These are phyloP conservation scores for Thamnophis sirtalis DNA, from an alignment of 2,113 vertebrate genomes.

Conservation along the genomic window DNA sequence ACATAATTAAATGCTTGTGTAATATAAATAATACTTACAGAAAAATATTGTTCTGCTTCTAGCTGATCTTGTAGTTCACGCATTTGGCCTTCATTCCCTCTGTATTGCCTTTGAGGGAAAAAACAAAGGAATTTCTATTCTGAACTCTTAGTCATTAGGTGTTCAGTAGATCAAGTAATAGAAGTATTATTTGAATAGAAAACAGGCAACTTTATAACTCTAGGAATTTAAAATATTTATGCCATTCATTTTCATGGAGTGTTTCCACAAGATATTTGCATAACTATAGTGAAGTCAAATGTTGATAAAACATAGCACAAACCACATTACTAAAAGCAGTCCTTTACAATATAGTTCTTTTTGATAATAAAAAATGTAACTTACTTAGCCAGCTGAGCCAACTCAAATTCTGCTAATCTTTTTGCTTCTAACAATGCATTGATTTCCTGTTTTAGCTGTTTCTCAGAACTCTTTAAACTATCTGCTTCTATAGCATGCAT, in stretches of 20 bases:
- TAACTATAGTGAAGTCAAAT: not conserved
- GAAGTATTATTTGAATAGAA: not conserved
- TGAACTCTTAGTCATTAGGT: not conserved
- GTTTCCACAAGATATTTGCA: not conserved
- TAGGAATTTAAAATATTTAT: not conserved
- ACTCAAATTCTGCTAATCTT: slow-evolving; percentile 92
- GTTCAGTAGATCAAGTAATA: not conserved
- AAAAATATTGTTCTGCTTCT: slow-evolving; percentile 99
- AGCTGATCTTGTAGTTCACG: slow-evolving; percentile 98
- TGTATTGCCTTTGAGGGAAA: slow-evolving; percentile 82
- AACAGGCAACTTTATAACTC: not conserved
- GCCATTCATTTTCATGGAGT: not conserved
- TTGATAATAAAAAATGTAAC: slow-evolving; percentile 37
- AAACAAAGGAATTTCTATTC: slow-evolving; percentile 10
- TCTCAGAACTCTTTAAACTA: slow-evolving; percentile 88
- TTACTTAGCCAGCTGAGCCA: slow-evolving; percentile 95
- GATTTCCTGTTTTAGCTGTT: slow-evolving; percentile 97
- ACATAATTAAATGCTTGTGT: not conserved
- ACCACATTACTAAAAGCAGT: not conserved
- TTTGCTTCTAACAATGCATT: slow-evolving; percentile 89
- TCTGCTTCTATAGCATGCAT: slow-evolving; percentile 84
- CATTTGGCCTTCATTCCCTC: slow-evolving; percentile 99
- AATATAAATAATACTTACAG: slow-evolving; percentile 74
- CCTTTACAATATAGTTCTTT: not conserved
- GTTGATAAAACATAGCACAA: not conserved